Evolutionary conservation across 2,797 vertebrate genomes (phyloP), one percentile per base, ranked within the genome.

Genomic region (Gobionotothen gibberifrons): DNA sequence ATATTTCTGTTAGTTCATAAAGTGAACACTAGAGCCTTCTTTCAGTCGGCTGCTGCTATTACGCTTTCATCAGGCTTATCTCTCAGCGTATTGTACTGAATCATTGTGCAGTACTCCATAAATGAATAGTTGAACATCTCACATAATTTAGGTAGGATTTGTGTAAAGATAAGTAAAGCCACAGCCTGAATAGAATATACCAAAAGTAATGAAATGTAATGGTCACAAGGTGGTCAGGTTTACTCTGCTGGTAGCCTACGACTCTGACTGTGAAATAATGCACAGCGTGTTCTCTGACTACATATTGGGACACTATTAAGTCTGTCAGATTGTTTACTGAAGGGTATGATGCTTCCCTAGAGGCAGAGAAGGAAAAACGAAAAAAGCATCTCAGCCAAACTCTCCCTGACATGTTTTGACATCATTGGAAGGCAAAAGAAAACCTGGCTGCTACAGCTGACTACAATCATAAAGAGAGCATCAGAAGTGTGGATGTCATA

Each of bases 201-300:
- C 17, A 16, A 60, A 17, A 6, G 6, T 36, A 36, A 36, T 36
- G 6, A 36, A 36, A 36, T 36, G 32, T 9, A 36, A 65, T 63
- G 46, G 42, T 64, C n/a, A 19, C 40, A 21, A 51, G 44, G 53
- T 44, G 21, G 40, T 72, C 14, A 2, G 57, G n/a, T 39, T 29
- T 7, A n/a, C 4, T 14, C 10, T 16, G 9, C n/a, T 1, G 5
- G 2, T 51, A 17, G n/a, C n/a, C 43, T 69, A 66, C 1, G 0
- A 52, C 48, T 68, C 51, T 60, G 72, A 73, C 64, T 66, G 70
- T 74, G 29, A 69, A 69, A 22, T 56, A 14, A 54, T 59, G 40
- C 53, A 51, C 53, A 40, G 62, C 55, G 43, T 36, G 62, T 22
- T 44, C 16, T 43, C 42, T 54, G 62, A 65, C 46, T 52, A 7